These are phyloP conservation scores for Bombus superbus DNA, from an alignment of 1,140 invertebrate species.

Conservation along the genomic window DNA sequence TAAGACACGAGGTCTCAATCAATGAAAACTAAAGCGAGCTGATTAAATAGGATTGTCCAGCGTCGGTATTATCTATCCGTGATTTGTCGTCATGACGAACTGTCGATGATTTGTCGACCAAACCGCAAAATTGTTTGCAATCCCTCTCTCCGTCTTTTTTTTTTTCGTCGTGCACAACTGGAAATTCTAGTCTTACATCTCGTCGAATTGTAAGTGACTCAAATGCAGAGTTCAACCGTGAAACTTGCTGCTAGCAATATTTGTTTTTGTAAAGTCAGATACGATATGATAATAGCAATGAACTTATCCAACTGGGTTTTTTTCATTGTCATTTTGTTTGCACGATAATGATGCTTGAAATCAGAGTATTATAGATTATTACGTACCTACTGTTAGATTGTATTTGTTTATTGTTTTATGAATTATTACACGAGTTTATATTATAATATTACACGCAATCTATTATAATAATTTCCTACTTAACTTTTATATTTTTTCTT, in stretches of 20 bases:
- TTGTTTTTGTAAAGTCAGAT: background rate
- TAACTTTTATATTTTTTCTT: background rate
- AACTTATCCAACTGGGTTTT: background rate
- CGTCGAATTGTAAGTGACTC: background rate
- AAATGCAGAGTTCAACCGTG: background rate
- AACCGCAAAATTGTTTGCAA: constrained; percentile 23
- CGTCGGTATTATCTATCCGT: constrained; percentile 32
- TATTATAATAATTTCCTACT: background rate
- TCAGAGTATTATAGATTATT: background rate
- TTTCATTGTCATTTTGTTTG: background rate
- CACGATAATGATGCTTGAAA: background rate
- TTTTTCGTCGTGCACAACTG: background rate
- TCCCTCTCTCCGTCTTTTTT: constrained; percentile 47
- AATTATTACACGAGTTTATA: background rate
- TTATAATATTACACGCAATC: background rate
- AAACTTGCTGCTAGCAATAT: background rate
- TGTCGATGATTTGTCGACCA: constrained; percentile 25
- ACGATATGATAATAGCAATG: background rate
- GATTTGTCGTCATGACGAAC: constrained; percentile 22
- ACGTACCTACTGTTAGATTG: background rate
- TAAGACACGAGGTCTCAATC: background rate
- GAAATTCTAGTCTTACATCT: background rate
- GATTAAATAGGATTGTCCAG: background rate
- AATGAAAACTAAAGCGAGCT: constrained; percentile 2
- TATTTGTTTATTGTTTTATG: background rate